Base-by-base conservation (phyloP, 35 echinoderm and acorn worm species). In the Lytechinus variegatus region DNA sequence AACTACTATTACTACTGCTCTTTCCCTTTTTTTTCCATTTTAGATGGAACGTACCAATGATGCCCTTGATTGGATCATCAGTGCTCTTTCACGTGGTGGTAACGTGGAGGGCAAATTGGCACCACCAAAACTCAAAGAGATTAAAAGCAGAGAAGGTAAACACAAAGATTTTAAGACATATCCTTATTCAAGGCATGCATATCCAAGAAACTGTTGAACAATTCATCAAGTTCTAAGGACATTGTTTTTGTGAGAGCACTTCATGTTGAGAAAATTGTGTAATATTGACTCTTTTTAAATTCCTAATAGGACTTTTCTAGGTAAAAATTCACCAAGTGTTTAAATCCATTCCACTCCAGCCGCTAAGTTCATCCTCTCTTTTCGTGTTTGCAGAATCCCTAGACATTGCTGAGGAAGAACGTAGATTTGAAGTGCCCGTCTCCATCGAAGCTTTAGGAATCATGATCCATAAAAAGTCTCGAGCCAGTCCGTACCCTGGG, bases 1-100 rank as follows among this genome's bases (percentile, higher is more conserved):
- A 13, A 58, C 13, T 9, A 58, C 9, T 58, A 58, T 9, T 9
- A 58, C 9, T 58, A 58, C 13, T 58, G 56, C 10, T 24, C 66
- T 79, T 79, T n/a, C 21, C n/a, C n/a, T n/a, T 79, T 14, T 79
- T 79, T 21, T 60, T 60, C n/a, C 66, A n/a, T 79, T 79, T 16
- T 51, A 99, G 98, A 94, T 99, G 98, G 98, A 99, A 24, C 94
- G 98, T 92, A 97, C 96, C 27, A 96, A 97, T 87, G 87, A 96
- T 94, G 98, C 98, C 87, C 89, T 99, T 12, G 98, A 99, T 89
- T 99, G 98, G 98, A 96, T 99, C 27, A 99, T 99, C 27, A 54
- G 95, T 88, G 89, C 97, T 9, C 87, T 97, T 53, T 57, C 55
- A 57, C 53, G 61, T 6, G 97, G 97, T 27, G 91, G 96, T 95